phyloP scores from a whole-genome alignment of 2,113 vertebrate species.

The Elanoides forficatus region DNA sequence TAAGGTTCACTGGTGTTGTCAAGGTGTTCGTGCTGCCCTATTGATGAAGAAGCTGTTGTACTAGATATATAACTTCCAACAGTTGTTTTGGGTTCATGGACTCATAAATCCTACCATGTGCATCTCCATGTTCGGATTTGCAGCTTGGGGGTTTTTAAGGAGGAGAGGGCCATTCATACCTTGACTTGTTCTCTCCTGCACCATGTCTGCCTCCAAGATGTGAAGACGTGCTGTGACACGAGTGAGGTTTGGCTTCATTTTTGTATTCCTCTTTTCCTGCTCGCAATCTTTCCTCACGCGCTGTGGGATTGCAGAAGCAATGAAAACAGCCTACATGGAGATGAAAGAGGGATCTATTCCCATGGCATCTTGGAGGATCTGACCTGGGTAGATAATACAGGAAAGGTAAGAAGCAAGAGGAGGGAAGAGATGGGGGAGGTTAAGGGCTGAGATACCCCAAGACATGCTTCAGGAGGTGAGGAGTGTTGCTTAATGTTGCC shows the following conservation, averaged over 20 bases:
- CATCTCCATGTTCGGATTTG: background rate
- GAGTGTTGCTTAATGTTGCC: background rate
- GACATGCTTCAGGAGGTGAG: background rate
- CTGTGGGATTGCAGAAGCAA: background rate
- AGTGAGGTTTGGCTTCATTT: background rate
- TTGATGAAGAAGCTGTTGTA: background rate
- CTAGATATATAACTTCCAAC: background rate
- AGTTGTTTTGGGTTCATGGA: background rate
- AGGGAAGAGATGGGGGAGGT: background rate
- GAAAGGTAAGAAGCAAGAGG: background rate
- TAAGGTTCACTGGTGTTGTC: background rate
- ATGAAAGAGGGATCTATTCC: background rate
- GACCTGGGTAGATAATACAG: background rate
- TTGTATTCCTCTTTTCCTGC: background rate
- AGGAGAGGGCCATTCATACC: background rate
- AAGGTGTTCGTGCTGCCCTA: background rate
- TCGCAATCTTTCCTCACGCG: background rate
- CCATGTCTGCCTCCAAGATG: background rate
- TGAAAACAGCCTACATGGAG: background rate
- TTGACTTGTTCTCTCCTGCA: background rate
- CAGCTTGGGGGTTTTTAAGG: background rate
- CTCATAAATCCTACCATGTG: background rate
- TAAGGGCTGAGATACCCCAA: background rate
- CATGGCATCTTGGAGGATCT: background rate
- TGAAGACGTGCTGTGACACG: background rate